Evolutionary conservation across 2,113 vertebrate species (phyloP).

Genomic region (Acanthisitta chloris): DNA sequence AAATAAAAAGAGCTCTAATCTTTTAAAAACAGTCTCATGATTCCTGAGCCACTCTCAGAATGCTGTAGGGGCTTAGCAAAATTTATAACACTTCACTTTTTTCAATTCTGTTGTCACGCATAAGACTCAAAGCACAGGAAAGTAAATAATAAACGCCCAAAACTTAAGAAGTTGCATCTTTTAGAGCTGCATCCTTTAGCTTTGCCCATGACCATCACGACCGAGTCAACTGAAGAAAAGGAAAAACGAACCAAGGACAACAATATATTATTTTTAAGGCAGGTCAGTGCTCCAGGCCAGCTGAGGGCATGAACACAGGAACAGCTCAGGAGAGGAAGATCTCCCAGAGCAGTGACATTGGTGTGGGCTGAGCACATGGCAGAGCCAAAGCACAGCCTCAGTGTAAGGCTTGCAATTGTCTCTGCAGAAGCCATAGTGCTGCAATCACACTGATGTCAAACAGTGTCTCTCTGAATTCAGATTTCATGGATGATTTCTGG

Average conservation of each 20-base stretch:
- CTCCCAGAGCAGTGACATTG: neutral
- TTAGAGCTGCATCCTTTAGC: neutral
- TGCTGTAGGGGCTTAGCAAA: neutral
- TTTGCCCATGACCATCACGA: rapidly evolving
- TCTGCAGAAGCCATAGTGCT: neutral
- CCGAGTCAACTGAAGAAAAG: rapidly evolving
- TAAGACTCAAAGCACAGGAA: neutral
- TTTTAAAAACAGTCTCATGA: neutral
- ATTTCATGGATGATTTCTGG: neutral
- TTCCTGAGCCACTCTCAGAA: neutral
- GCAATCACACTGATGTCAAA: neutral
- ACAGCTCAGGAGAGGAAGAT: neutral
- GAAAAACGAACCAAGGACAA: neutral
- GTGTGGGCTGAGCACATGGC: neutral
- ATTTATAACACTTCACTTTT: neutral
- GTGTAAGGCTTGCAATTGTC: neutral
- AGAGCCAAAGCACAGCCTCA: neutral
- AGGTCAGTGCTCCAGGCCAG: neutral
- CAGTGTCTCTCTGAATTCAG: neutral
- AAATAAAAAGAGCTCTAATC: neutral
- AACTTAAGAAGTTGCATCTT: neutral
- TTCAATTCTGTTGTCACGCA: neutral
- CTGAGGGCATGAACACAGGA: neutral
- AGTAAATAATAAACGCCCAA: rapidly evolving
- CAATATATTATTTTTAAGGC: neutral